Evolutionary conservation across 2,888 invertebrate genomes (phyloP), one percentile per base, ranked within the genome.

Genomic region (Leucoma salicis): DNA sequence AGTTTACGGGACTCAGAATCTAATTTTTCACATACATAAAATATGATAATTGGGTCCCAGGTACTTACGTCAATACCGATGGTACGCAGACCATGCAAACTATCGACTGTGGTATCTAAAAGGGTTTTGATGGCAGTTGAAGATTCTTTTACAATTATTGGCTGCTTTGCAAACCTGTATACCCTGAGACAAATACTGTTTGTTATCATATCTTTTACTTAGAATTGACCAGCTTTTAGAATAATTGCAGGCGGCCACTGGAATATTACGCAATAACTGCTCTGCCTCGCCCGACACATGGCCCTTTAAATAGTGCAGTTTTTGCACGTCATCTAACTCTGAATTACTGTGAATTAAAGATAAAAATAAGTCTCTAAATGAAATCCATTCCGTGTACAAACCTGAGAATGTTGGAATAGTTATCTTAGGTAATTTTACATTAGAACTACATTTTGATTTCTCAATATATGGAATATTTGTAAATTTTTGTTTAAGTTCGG

Each of bases 21-120:
- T 21, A 21, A 21, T 21, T 21, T 21, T 21, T 4, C 4, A 21
- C 5, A 6, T 4, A 21, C 8, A 21, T 6, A 6, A 21, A 21
- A 21, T 8, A 37, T 42, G 10, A 37, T n/a, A 8, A 37, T 27
- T 4, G 21, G 21, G 27, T 37, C 37, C 42, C 42, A 42, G 11
- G 28, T 14, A 6, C 11, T 8, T 7, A 32, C 11, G 28, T 36
- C 15, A 7, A 39, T 14, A 1, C 35, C 44, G 10, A 44, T 12
- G 2, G 21, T 38, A 4, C 14, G 2, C 18, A 43, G 21, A 8
- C 21, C 38, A 24, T 35, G 8, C 3, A 43, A 16, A 31, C 38
- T 38, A n/a, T 43, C 35, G 1, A 21, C 11, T 5, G 38, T 39
- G 3, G 34, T 39, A 14, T 43, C 39, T 10, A 38, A 35, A 12